Conservation (phyloP, 2,888 invertebrate species). For the Xanthostigma xanthostigma region DNA sequence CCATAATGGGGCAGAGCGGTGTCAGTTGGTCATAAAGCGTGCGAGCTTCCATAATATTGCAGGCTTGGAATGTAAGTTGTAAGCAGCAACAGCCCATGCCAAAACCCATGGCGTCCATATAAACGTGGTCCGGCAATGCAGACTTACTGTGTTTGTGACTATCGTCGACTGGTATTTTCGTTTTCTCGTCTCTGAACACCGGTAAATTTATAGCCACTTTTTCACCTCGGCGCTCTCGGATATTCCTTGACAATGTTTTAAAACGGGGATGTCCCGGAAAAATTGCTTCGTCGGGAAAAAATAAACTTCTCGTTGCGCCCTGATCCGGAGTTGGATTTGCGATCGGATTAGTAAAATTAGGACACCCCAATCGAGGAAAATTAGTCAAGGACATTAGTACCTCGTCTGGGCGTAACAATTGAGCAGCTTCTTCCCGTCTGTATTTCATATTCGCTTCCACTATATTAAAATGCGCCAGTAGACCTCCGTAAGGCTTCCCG, state of each 20-base stretch:
- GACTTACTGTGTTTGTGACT: constrained; percentile 41
- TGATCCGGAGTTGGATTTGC: constrained; percentile 51
- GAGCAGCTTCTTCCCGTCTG: constrained; percentile 70
- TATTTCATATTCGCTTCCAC: constrained; percentile 96
- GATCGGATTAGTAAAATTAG: constrained; percentile 73
- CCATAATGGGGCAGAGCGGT: constrained; percentile 93
- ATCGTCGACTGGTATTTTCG: constrained; percentile 71
- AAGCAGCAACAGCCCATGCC: constrained; percentile 99
- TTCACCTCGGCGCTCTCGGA: constrained; percentile 77
- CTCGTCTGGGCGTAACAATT: constrained; percentile 62
- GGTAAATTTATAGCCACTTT: constrained; percentile 96
- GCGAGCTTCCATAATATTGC: constrained; percentile 89
- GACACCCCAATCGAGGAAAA: constrained; percentile 86
- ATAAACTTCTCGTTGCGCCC: constrained; percentile 70
- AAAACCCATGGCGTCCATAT: constrained; percentile 99
- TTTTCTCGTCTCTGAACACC: constrained; percentile 80
- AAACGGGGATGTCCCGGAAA: constrained; percentile 93
- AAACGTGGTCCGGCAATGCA: constrained; percentile 80
- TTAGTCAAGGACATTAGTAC: constrained; percentile 80
- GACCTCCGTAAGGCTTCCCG: constrained; percentile 85
- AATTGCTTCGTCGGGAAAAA: constrained; percentile 91
- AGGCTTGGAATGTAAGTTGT: constrained; percentile 92
- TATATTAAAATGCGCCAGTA: constrained; percentile 92
- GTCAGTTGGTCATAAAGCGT: constrained; percentile 94
- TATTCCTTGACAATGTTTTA: constrained; percentile 83